These are phyloP conservation scores for Plagodis dolabraria DNA, from an alignment of 2,888 invertebrate species.

Conservation along the genomic window DNA sequence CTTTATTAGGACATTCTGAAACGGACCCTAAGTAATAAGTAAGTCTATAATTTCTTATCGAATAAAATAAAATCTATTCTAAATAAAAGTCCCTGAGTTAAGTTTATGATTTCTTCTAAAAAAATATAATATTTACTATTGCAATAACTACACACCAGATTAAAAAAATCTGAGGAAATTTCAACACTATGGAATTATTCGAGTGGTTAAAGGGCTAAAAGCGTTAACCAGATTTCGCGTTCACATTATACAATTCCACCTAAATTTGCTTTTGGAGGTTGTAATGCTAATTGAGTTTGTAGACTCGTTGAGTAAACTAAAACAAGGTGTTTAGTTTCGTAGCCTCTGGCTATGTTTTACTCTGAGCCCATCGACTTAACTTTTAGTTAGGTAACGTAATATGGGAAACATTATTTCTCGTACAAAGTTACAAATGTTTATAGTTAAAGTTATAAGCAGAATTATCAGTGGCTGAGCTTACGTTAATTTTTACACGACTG, in stretches of 20 bases:
- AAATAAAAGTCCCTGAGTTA: too few relatives aligned
- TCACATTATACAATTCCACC: slow-evolving; percentile 52
- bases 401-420: slow-evolving; percentile 3
- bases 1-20: too few relatives aligned
- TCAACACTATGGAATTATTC: slow-evolving; percentile 23
- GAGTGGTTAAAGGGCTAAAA: slow-evolving; percentile 29
- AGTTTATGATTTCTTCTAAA: too few relatives aligned
- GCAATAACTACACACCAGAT: neutral
- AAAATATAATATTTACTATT: too few relatives aligned
- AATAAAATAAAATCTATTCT: too few relatives aligned
- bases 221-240: slow-evolving; percentile 35
- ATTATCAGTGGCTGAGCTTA: too few relatives aligned
- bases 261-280: slow-evolving; percentile 61
- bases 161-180: slow-evolving; percentile 13
- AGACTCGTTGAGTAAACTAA: slow-evolving; percentile 67
- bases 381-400: slow-evolving; percentile 21
- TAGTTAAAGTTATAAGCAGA: too few relatives aligned
- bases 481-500: too few relatives aligned
- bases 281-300: slow-evolving; percentile 71
- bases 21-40: too few relatives aligned
- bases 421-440: too few relatives aligned
- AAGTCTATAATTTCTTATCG: too few relatives aligned
- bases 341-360: slow-evolving; percentile 58
- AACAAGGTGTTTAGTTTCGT: slow-evolving; percentile 67
- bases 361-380: slow-evolving; percentile 40